Evolutionary conservation across 2,888 invertebrate genomes (phyloP), one percentile per base, ranked within the genome.

Genomic region (Drepana falcataria): DNA sequence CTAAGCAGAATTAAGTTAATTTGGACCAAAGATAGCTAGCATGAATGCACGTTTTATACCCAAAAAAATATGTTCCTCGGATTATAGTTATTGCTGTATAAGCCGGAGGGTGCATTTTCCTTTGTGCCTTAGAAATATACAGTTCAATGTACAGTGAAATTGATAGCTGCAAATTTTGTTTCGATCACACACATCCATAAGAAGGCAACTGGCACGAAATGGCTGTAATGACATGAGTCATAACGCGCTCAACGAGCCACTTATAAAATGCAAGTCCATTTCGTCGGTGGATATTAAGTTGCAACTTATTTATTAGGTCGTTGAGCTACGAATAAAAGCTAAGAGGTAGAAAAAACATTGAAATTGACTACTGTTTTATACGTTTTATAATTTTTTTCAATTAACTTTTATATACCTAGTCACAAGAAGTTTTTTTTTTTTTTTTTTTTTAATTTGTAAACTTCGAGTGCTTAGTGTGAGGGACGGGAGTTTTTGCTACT

Each of bases 231-330:
- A 62, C 54, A 53, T 51, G 3, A 55, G 41, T 35, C 53, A 51
- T 40, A 33, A n/a, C 54, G 65, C 51, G 55, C 55, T 68, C 66
- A 61, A 51, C 58, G 48, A 7, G 56, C 59, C 60, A 57, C 65
- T 67, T 67, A 66, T 60, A 63, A 53, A 64, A 56, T 55, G 47
- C 53, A 54, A 1, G 21, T 21, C 21, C 21, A 21, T 21, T 21
- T 21, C 21, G 56, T 34, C 37, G 47, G 35, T 53, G 49, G 35
- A 56, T 56, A 65, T 65, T 63, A 60, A 55, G 49, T 47, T 35
- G 35, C 54, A 63, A 49, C 48, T 54, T 54, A 59, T 61, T 61
- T 54, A 58, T 53, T 21, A 35, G 2, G 33, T 48, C 40, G 35
- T 37, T 44, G 59, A 60, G 58, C 55, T 53, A 64, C 4, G 55